Conservation (phyloP, 2,797 vertebrate species). For the Apodemus agrarius region DNA sequence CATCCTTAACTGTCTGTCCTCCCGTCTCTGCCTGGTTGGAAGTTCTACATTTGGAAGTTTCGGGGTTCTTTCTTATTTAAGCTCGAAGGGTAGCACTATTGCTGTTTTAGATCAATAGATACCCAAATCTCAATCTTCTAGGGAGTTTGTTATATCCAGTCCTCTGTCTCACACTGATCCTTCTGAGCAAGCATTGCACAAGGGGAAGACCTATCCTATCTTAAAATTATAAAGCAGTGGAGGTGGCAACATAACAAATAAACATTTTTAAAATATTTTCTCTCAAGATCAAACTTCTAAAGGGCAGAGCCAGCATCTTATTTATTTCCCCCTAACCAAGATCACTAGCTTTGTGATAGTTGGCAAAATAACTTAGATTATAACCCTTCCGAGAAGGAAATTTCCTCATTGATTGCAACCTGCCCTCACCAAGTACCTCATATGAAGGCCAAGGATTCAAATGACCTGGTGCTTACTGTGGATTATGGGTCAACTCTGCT, state of each 20-base stretch:
- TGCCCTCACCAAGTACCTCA: not conserved
- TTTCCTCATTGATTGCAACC: not conserved
- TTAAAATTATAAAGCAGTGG: not conserved
- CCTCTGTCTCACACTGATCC: not conserved
- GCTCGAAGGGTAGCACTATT: not conserved
- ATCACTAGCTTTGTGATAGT: not conserved
- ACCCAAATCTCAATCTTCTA: slow-evolving; percentile 55
- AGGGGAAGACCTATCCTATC: not conserved
- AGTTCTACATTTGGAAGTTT: slow-evolving; percentile 64
- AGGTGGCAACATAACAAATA: slow-evolving; percentile 24
- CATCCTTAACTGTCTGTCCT: not conserved
- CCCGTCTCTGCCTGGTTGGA: not conserved
- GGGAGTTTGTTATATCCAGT: slow-evolving; percentile 40
- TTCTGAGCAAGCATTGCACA: not conserved
- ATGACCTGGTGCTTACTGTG: not conserved
- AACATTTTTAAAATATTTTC: not conserved
- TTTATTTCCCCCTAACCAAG: not conserved
- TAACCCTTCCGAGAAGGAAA: slow-evolving; percentile 13
- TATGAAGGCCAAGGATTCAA: not conserved
- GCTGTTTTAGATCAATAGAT: slow-evolving; percentile 66
- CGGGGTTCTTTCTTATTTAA: slow-evolving; percentile 41
- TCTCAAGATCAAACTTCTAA: slow-evolving; percentile 37
- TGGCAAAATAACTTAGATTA: slow-evolving; percentile 34
- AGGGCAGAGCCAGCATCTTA: not conserved
- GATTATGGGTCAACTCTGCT: not conserved